Evolutionary conservation across 2,797 vertebrate species (phyloP).

Genomic region (Onychomys torridus): DNA sequence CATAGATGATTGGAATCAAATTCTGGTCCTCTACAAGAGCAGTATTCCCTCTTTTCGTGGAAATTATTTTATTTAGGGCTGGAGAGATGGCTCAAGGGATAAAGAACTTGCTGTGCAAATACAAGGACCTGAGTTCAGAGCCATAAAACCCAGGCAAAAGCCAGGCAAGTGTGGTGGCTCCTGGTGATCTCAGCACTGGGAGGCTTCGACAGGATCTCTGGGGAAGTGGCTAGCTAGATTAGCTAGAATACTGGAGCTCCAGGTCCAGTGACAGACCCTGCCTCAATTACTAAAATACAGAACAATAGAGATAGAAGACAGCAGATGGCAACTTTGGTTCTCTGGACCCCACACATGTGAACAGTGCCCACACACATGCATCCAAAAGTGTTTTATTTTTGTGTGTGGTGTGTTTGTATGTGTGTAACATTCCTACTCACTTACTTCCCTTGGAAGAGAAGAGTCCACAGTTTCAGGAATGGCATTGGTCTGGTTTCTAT

Average conservation of each 20-base stretch:
- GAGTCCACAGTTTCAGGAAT: neutral
- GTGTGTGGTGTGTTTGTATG: neutral
- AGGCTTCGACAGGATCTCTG: neutral
- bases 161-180: neutral
- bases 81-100: neutral
- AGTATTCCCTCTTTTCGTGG: neutral
- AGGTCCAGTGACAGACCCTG: neutral
- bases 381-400: neutral
- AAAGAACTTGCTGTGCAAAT: neutral
- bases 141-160: neutral
- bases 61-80: neutral
- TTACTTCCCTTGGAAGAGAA: conserved; percentile 61
- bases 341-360: neutral
- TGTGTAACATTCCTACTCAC: neutral
- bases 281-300: neutral
- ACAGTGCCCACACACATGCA: neutral
- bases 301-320: neutral
- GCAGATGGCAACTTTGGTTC: neutral
- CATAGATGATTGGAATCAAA: neutral
- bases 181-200: neutral
- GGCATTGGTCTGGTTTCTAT: neutral
- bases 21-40: neutral
- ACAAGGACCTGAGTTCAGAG: neutral
- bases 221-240: neutral
- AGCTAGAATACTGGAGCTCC: neutral